Evolutionary conservation across 1,140 invertebrate species (phyloP).

Genomic region (Lasaia peninsularis): DNA sequence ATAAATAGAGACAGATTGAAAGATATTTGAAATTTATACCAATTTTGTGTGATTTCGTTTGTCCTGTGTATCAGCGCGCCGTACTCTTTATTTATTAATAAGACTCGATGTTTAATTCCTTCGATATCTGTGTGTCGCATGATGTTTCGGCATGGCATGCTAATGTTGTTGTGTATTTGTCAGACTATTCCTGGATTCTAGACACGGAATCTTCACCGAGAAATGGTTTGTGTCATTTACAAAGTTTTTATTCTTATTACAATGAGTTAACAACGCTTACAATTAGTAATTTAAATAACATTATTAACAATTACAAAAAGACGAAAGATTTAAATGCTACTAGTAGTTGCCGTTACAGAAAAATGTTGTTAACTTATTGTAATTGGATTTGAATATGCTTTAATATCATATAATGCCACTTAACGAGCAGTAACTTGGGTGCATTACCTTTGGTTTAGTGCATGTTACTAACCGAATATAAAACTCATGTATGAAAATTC

Average conservation of each 20-base stretch:
- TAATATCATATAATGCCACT: neutral
- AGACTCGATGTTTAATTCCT: neutral
- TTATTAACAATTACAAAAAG: neutral
- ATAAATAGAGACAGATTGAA: too few relatives aligned
- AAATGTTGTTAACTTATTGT: slow-evolving; percentile 10
- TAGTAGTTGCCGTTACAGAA: neutral
- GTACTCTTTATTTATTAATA: slow-evolving; percentile 19
- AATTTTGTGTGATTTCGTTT: too few relatives aligned
- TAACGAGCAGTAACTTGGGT: neutral
- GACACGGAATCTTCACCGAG: slow-evolving; percentile 57
- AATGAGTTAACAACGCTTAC: slow-evolving; percentile 20
- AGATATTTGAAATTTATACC: too few relatives aligned
- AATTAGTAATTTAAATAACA: neutral
- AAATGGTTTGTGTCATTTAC: slow-evolving; percentile 68
- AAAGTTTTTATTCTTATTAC: slow-evolving; percentile 26
- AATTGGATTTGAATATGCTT: neutral
- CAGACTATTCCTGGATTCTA: slow-evolving; percentile 75
- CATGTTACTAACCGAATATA: neutral
- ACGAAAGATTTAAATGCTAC: neutral
- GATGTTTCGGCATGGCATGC: slow-evolving; percentile 70
- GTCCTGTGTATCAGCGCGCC: neutral
- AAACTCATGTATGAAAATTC: neutral
- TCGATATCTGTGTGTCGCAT: slow-evolving; percentile 49
- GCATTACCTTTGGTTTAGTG: neutral
- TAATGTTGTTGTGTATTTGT: slow-evolving; percentile 72